Conservation (phyloP, 2,797 vertebrate genomes). For the Micromesistius poutassou region DNA sequence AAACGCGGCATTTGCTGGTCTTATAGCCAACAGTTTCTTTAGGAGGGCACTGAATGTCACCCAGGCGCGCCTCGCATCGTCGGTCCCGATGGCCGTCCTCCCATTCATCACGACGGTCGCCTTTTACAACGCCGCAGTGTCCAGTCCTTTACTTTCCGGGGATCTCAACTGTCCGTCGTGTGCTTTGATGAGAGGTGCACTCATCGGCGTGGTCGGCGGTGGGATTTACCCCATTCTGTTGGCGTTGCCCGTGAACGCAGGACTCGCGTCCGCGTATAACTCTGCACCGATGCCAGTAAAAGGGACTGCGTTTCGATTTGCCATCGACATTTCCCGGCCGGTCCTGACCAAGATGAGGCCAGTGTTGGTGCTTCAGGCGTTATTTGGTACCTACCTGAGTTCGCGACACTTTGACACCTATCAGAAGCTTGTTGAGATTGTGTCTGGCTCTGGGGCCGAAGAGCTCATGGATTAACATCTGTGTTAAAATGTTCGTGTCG, state of each 20-base stretch:
- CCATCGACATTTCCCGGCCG: constrained; percentile 71
- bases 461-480: constrained; percentile 47
- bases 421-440: constrained; percentile 73
- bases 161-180: constrained; percentile 84
- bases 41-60: constrained; percentile 78
- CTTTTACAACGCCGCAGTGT: constrained; percentile 70
- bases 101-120: constrained; percentile 78
- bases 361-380: constrained; percentile 76
- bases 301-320: constrained; percentile 76
- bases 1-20: constrained; percentile 78
- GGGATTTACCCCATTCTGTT: constrained; percentile 82
- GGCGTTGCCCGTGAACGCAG: constrained; percentile 82
- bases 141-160: constrained; percentile 75
- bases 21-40: constrained; percentile 83
- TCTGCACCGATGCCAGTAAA: constrained; percentile 80
- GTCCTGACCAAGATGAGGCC: constrained; percentile 78
- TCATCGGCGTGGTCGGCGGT: constrained; percentile 77
- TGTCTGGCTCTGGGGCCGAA: constrained; percentile 50
- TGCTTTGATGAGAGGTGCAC: constrained; percentile 71
- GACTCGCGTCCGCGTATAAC: constrained; percentile 78
- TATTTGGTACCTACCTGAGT: constrained; percentile 79
- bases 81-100: constrained; percentile 81
- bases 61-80: constrained; percentile 66
- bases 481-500: not conserved
- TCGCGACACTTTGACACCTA: constrained; percentile 78